Conservation (phyloP, 2,797 vertebrate species). For the Hemitrygon akajei region DNA sequence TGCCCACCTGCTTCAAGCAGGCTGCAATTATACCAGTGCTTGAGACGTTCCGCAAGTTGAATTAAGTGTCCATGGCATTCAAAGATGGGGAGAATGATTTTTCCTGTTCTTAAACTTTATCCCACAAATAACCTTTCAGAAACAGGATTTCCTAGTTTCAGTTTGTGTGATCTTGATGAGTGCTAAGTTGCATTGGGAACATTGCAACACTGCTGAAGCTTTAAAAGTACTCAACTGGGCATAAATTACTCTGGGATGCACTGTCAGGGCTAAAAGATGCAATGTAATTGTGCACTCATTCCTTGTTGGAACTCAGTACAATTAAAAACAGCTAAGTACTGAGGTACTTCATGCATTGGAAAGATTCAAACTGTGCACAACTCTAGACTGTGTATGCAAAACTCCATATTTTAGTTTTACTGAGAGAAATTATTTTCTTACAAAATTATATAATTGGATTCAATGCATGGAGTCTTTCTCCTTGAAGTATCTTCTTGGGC, state of each 20-base stretch:
- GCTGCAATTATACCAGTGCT: too few relatives aligned
- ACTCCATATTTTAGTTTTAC: too few relatives aligned
- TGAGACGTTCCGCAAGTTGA: neutral
- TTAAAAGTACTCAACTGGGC: neutral
- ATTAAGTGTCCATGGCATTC: neutral
- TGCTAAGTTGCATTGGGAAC: neutral
- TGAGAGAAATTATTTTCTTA: neutral
- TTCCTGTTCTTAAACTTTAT: neutral
- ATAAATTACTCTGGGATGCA: neutral
- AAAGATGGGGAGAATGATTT: too few relatives aligned
- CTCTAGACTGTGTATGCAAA: neutral
- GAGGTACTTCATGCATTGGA: neutral
- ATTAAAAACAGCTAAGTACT: neutral
- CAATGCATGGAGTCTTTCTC: neutral
- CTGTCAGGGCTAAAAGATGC: neutral
- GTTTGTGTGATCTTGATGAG: neutral
- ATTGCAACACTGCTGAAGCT: neutral
- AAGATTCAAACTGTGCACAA: neutral
- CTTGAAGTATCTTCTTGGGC: neutral
- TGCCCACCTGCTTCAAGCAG: too few relatives aligned
- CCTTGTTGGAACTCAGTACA: neutral
- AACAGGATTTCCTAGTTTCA: neutral
- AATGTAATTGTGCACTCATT: neutral
- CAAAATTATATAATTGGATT: neutral
- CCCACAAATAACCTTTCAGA: neutral